Evolutionary conservation across 2,113 vertebrate genomes (phyloP).

Genomic region (Myotis davidii): DNA sequence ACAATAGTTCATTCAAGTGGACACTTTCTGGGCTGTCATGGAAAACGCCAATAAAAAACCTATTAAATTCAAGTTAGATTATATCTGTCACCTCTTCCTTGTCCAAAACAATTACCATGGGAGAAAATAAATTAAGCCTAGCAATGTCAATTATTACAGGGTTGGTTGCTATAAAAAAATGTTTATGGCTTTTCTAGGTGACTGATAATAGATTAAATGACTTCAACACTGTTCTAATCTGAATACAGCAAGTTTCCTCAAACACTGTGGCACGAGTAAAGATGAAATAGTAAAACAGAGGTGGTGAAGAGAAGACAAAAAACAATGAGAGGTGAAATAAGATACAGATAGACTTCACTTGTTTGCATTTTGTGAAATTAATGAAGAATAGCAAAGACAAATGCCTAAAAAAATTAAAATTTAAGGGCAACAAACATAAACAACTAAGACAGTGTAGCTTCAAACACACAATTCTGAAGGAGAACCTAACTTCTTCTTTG

Average conservation of each 20-base stretch:
- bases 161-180: neutral
- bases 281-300: neutral
- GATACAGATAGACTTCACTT: neutral
- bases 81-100: conserved; percentile 49
- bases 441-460: neutral
- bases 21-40: neutral
- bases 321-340: conserved; percentile 5
- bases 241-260: conserved; percentile 50
- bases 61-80: conserved; percentile 57
- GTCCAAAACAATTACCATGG: conserved; percentile 45
- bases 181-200: conserved; percentile 44
- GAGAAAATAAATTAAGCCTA: conserved; percentile 62
- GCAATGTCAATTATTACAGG: conserved; percentile 40
- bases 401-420: conserved; percentile 29
- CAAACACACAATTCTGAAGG: neutral
- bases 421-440: neutral
- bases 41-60: conserved; percentile 51
- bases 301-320: neutral
- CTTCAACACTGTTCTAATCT: conserved; percentile 9
- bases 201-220: neutral
- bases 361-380: conserved; percentile 33
- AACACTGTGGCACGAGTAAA: conserved; percentile 41
- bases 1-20: conserved; percentile 41
- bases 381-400: conserved; percentile 31
- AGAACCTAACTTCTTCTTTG: neutral